A percentile compares a stretch with the other conserved stretches of the same genome.
phyloP scores from a whole-genome alignment of 1,140 invertebrate genomes.

The Drosophila albomicans region DNA sequence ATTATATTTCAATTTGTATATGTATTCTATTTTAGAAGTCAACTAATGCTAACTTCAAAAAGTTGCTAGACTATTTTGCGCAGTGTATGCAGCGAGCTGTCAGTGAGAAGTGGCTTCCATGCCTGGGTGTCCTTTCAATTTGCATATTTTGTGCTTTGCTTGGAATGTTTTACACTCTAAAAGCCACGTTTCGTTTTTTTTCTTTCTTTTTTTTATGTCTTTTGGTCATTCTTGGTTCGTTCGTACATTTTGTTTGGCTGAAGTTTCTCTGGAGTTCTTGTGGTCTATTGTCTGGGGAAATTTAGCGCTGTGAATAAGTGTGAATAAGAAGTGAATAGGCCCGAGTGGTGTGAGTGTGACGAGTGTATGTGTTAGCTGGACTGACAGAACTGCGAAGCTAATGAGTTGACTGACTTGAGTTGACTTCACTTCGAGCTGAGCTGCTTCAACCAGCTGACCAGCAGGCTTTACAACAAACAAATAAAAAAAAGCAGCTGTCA shows the following conservation, averaged over 20 bases:
- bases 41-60: too few relatives aligned
- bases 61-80: not conserved
- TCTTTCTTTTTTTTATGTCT: conserved; percentile 55
- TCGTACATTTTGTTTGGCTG: too few relatives aligned
- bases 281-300: conserved; percentile 75
- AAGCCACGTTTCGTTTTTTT: conserved; percentile 52
- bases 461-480: conserved; percentile 22
- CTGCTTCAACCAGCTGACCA: conserved; percentile 27
- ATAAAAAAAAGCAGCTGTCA: conserved; percentile 8
- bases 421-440: not conserved
- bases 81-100: conserved; percentile 1
- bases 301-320: conserved; percentile 55
- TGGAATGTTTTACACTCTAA: conserved; percentile 67
- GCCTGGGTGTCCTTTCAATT: conserved; percentile 66
- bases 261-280: conserved; percentile 22
- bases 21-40: too few relatives aligned
- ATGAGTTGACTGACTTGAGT: conserved; percentile 41
- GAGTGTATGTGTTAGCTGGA: not conserved
- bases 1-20: too few relatives aligned
- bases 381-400: conserved; percentile 25
- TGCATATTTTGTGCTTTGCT: conserved; percentile 61
- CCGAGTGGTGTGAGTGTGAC: conserved; percentile 14
- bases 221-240: conserved; percentile 52
- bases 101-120: not conserved
- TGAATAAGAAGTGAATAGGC: conserved; percentile 51